Conservation (phyloP, 1,140 invertebrate genomes). For the Drosophila subobscura region DNA sequence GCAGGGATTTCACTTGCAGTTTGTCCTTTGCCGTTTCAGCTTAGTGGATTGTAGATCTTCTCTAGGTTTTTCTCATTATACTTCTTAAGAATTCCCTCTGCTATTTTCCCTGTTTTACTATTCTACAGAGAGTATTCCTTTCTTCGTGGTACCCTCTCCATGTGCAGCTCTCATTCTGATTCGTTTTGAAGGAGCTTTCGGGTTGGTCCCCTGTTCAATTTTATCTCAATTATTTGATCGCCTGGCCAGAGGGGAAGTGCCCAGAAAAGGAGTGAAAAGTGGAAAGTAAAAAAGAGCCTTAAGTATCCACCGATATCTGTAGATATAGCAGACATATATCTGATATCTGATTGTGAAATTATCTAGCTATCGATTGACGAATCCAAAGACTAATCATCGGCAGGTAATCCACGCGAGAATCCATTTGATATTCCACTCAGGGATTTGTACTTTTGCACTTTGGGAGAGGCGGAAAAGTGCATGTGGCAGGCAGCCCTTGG, state of each 20-base stretch:
- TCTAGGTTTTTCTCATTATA: too few relatives aligned
- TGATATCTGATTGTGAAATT: constrained; percentile 24
- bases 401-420: constrained; percentile 29
- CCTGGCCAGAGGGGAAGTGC: constrained; percentile 11
- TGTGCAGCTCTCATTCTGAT: too few relatives aligned
- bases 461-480: constrained; percentile 59
- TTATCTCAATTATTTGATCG: constrained; percentile 80
- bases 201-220: constrained; percentile 36
- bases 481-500: constrained; percentile 51
- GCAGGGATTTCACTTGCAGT: neutral
- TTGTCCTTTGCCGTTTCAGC: neutral
- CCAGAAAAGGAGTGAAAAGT: neutral
- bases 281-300: neutral
- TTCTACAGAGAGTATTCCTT: too few relatives aligned
- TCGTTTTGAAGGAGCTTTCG: constrained; percentile 25
- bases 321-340: neutral
- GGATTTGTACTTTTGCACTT: constrained; percentile 83
- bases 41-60: too few relatives aligned
- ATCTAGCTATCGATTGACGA: constrained; percentile 60
- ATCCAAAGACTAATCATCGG: constrained; percentile 65
- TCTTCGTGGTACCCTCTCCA: too few relatives aligned
- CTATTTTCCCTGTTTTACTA: too few relatives aligned
- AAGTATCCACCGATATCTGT: constrained; percentile 4
- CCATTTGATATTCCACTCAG: constrained; percentile 76
- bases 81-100: too few relatives aligned